Percentiles rank a stretch among this genome's conserved stretches.
These are phyloP conservation scores for Mesocricetus auratus DNA, from an alignment of 2,113 vertebrate genomes.

Conservation along the genomic window DNA sequence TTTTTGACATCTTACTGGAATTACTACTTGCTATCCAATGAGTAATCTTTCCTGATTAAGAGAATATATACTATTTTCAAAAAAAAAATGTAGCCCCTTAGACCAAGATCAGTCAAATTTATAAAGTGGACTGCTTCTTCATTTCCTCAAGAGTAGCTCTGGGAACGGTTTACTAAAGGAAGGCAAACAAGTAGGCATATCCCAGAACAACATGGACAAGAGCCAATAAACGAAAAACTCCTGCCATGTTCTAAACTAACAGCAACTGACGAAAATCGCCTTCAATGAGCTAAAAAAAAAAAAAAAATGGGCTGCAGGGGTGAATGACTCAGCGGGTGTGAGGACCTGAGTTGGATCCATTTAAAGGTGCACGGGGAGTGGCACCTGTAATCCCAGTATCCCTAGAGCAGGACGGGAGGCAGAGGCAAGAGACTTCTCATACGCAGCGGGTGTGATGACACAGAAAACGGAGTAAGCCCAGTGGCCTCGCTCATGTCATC, in stretches of 20 bases:
- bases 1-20: neutral
- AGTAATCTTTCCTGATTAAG: neutral
- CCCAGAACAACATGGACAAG: neutral
- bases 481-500: neutral
- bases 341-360: neutral
- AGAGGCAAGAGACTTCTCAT: neutral
- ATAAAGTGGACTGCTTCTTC: neutral
- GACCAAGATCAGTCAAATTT: neutral
- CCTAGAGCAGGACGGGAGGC: neutral
- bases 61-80: neutral
- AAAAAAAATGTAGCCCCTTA: neutral
- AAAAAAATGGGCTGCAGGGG: neutral
- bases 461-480: neutral
- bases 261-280: neutral
- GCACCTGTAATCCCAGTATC: neutral
- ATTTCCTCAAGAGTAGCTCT: neutral
- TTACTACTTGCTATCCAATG: neutral
- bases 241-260: neutral
- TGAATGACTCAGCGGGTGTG: neutral
- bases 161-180: neutral
- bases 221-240: neutral
- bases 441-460: neutral
- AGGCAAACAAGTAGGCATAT: neutral
- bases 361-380: neutral
- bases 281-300: neutral